Evolutionary conservation across 2,113 vertebrate species (phyloP), one percentile per base, ranked within the genome.

Genomic region (Apus apus): DNA sequence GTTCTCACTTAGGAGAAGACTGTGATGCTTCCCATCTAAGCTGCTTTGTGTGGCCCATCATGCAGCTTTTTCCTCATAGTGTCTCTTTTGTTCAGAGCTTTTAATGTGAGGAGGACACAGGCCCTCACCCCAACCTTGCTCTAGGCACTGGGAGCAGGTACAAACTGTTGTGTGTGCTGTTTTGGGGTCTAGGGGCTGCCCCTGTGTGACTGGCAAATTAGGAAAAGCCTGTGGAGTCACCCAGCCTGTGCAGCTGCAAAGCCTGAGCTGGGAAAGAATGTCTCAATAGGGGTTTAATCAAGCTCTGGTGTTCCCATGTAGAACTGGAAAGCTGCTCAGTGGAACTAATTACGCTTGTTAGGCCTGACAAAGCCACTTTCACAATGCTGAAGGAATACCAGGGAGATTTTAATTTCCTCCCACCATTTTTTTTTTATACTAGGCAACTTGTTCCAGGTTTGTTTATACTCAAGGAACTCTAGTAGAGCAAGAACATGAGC

Each of bases 311-410:
- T 5, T 50, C 81, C 85, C 54, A 8, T 16, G 7, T 3, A 65
- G 81, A 56, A 36, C 91, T 93, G 74, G 50, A 91, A 95, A 57
- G 67, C 67, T 88, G 6, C 87, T 93, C 82, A 15, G 74, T 76
- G 88, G 92, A 94, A 73, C 82, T 93, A 61, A 87, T 87, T 88
- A 56, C 7, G 48, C 67, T 90, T 50, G 78, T 91, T 95, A 85
- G 71, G 46, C 45, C 85, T 83, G 88, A 83, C 32, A 60, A 64
- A 91, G 84, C 54, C 76, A 20, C 78, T 87, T 64, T 5, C 25
- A 21, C 77, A 76, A 27, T 21, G 58, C 82, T 76, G 71, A 90
- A 50, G 67, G 65, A 93, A 85, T 36, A 82, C 68, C 62, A 25
- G 54, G 2, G 82, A 85, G 82, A n/a, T 46, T 85, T 89, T 78